These are phyloP conservation scores for Promerops cafer DNA, from an alignment of 2,113 vertebrate genomes.

Conservation along the genomic window DNA sequence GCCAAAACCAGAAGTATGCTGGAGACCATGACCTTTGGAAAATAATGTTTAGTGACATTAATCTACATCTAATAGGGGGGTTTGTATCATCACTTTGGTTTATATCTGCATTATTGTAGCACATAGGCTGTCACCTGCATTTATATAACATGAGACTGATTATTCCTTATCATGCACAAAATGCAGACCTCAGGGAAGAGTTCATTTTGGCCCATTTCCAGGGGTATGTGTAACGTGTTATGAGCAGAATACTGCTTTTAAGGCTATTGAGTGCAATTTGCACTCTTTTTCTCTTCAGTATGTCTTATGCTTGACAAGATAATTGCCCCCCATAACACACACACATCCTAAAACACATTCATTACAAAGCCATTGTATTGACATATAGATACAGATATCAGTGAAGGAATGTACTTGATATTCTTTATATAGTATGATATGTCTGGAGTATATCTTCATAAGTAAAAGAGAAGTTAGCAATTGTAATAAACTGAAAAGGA, in stretches of 20 bases:
- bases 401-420: constrained; percentile 16
- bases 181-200: constrained; percentile 30
- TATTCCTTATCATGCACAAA: constrained; percentile 51
- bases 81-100: constrained; percentile 30
- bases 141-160: constrained; percentile 56
- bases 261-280: constrained; percentile 44
- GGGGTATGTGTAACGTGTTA: background rate
- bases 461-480: background rate
- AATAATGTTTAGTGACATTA: constrained; percentile 44
- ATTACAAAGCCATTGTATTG: constrained; percentile 48
- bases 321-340: constrained; percentile 29
- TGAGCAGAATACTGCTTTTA: constrained; percentile 33
- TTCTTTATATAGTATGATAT: background rate
- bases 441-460: background rate
- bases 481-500: background rate
- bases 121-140: constrained; percentile 46
- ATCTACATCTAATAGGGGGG: constrained; percentile 24
- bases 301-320: constrained; percentile 30
- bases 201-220: constrained; percentile 46
- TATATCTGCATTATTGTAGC: constrained; percentile 43
- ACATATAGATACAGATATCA: constrained; percentile 42
- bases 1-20: background rate
- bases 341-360: constrained; percentile 23
- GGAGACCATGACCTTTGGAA: constrained; percentile 9
- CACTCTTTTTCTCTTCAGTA: constrained; percentile 40